Base-by-base conservation (phyloP, 2,797 vertebrate genomes). In the Ispidina picta region DNA sequence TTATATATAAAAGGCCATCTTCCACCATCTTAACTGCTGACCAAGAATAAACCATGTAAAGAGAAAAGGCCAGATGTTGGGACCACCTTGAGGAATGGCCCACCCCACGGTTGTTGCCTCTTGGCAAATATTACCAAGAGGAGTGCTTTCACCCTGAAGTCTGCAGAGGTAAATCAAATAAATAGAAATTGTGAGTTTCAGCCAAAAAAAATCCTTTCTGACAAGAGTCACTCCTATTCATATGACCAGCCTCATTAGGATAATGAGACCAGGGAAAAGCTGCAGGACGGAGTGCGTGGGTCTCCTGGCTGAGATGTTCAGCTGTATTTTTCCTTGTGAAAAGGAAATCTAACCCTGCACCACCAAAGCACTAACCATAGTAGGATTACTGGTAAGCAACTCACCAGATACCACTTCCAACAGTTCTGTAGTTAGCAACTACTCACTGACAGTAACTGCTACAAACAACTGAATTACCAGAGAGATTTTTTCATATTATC, bases 261-360 rank as follows among this genome's bases (percentile, higher is more conserved):
- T 91, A 89, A 23, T 28, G 60, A 62, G 81, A 88, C 49, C 33
- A 70, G 56, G 77, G 85, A 89, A 95, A 93, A 88, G 77, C 58
- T 73, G 70, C 89, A 89, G 85, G 73, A 88, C 49, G 12, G 71
- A 69, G n/a, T 17, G 37, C 73, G 0, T 15, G 78, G 31, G 55
- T 80, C 79, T 70, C 39, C 75, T 43, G 74, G 59, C 78, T 88
- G 81, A 90, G 90, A 79, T 22, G 70, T 56, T 94, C 93, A 74
- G 89, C 26, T 33, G 41, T 7, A 10, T 62, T 93, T 88, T 86
- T 54, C 81, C 92, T 93, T 66, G 83, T 55, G 74, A 95, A 92
- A 92, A 86, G 20, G 51, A 78, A 92, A 82, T 83, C 60, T 74
- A 92, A 65, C 43, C 59, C 44, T 73, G 15, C 26, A 83, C 28